These are phyloP conservation scores for Villa cingulata DNA, from an alignment of 2,888 invertebrate genomes.

Conservation along the genomic window DNA sequence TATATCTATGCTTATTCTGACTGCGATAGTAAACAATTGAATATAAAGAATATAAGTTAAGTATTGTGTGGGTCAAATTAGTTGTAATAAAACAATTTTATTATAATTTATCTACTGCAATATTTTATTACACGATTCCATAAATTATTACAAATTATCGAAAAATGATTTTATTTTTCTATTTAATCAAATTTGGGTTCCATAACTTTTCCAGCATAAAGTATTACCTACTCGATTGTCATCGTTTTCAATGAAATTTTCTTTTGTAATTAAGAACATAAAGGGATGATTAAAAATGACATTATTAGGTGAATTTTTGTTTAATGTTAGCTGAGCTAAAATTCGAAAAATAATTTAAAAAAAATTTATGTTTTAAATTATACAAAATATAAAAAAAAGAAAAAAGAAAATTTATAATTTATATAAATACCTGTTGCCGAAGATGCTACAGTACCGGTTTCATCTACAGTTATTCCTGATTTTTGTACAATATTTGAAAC, in stretches of 20 bases:
- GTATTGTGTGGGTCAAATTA: too few species aligned
- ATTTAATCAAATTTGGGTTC: slow-evolving; percentile 37
- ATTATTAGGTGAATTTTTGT: slow-evolving; percentile 37
- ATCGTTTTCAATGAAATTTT: too few species aligned
- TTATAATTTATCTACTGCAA: too few species aligned
- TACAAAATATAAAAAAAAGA: too few species aligned
- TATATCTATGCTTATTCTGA: too few species aligned
- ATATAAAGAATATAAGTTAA: too few species aligned
- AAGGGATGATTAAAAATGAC: slow-evolving; percentile 55
- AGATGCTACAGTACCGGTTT: background rate
- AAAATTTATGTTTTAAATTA: too few species aligned
- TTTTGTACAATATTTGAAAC: background rate
- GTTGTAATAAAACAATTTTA: too few species aligned
- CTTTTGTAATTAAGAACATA: slow-evolving; percentile 59
- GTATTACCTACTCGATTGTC: slow-evolving; percentile 45
- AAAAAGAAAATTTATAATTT: background rate
- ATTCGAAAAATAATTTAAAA: background rate
- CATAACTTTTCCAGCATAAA: slow-evolving; percentile 51
- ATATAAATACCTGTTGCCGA: background rate
- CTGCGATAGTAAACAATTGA: too few species aligned
- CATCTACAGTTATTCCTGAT: background rate
- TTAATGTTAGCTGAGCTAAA: background rate
- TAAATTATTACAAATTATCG: background rate
- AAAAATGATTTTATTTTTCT: too few species aligned
- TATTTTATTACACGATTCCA: too few species aligned